Evolutionary conservation across 2,113 vertebrate genomes (phyloP).

Genomic region (Orcinus orca): DNA sequence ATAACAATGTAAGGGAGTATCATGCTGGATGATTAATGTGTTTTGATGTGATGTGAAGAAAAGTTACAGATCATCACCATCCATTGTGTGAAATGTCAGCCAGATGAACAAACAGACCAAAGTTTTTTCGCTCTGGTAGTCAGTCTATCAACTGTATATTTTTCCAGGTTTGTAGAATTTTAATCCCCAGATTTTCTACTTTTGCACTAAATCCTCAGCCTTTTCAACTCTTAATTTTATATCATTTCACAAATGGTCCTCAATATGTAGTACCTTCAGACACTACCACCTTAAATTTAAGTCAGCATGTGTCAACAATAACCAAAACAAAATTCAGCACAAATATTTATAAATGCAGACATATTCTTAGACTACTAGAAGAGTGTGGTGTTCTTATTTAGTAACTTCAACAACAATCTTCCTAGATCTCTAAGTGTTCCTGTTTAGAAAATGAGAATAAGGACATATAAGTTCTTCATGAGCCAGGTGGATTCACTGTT

Average conservation of each 20-base stretch:
- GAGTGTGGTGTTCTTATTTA: slow-evolving; percentile 19
- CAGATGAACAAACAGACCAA: background rate
- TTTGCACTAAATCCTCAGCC: background rate
- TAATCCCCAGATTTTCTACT: background rate
- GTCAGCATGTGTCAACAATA: background rate
- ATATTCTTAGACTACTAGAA: slow-evolving; percentile 5
- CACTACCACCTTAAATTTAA: background rate
- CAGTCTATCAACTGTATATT: background rate
- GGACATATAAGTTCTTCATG: background rate
- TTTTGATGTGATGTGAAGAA: background rate
- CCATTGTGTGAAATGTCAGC: background rate
- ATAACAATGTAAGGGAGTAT: background rate
- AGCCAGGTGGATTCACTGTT: background rate
- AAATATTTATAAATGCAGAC: slow-evolving; percentile 28
- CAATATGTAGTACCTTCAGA: background rate
- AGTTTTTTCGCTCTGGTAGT: background rate
- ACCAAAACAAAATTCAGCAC: background rate
- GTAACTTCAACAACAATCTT: background rate
- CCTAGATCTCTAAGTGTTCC: background rate
- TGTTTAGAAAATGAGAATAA: slow-evolving; percentile 32
- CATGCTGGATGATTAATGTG: background rate
- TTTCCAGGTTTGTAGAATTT: slow-evolving; percentile 7
- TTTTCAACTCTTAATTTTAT: slow-evolving; percentile 18
- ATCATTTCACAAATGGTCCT: background rate
- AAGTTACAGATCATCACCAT: background rate